Evolutionary conservation across 2,113 vertebrate genomes (phyloP).

Genomic region (Rana temporaria): DNA sequence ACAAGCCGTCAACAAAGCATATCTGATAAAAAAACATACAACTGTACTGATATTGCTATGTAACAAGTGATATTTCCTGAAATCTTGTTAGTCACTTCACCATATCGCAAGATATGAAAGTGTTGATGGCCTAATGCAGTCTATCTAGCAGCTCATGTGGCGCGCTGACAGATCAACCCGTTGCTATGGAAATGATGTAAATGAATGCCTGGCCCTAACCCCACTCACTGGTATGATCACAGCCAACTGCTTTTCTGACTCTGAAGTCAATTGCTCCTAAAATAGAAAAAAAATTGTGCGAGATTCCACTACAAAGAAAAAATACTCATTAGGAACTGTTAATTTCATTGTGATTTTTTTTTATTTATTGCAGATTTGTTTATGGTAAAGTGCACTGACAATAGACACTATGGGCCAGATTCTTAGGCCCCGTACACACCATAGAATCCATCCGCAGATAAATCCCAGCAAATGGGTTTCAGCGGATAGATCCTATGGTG

Average conservation of each 20-base stretch:
- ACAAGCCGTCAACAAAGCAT: not conserved
- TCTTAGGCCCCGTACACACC: too few relatives aligned
- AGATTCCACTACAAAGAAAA: not conserved
- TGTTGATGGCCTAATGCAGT: slow-evolving; percentile 25
- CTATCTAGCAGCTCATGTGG: not conserved
- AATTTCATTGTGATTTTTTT: slow-evolving; percentile 19
- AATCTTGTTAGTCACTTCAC: slow-evolving; percentile 14
- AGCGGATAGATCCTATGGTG: too few relatives aligned
- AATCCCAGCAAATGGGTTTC: too few relatives aligned
- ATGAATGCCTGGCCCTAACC: slow-evolving; percentile 58
- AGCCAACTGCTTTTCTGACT: slow-evolving; percentile 59
- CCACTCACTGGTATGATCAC: slow-evolving; percentile 53
- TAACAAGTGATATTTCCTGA: not conserved
- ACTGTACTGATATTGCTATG: not conserved
- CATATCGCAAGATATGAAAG: slow-evolving; percentile 17
- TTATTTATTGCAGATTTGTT: slow-evolving; percentile 8
- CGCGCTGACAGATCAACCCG: slow-evolving; percentile 41
- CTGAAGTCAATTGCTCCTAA: slow-evolving; percentile 39
- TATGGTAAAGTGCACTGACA: not conserved
- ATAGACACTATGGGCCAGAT: too few relatives aligned
- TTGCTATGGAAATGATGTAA: slow-evolving; percentile 59
- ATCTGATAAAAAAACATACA: not conserved
- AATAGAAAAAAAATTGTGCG: not conserved
- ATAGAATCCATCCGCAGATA: too few relatives aligned
- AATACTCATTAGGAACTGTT: not conserved